phyloP scores from a whole-genome alignment of 1,140 invertebrate genomes.

The Daktulosphaira vitifoliae region DNA sequence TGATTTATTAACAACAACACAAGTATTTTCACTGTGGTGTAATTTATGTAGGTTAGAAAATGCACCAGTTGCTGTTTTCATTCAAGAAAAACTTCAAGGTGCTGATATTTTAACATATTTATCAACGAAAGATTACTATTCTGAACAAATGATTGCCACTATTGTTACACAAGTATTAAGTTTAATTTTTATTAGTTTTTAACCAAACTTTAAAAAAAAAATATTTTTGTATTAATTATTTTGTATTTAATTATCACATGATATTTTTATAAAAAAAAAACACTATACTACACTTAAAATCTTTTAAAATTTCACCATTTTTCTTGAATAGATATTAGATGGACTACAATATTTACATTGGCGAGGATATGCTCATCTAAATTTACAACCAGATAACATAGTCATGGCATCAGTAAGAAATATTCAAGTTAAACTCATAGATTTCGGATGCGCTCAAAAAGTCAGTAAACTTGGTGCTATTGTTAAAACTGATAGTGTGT shows the following conservation, averaged over 20 bases:
- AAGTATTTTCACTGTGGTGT: background rate
- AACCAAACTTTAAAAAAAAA: too few species aligned
- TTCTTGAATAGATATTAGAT: conserved; percentile 76
- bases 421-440: conserved; percentile 82
- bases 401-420: conserved; percentile 81
- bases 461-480: conserved; percentile 68
- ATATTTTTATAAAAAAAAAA: too few species aligned
- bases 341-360: conserved; percentile 87
- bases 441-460: conserved; percentile 75
- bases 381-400: conserved; percentile 94
- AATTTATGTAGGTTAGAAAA: conserved; percentile 37
- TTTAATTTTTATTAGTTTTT: too few species aligned
- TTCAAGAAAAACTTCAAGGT: conserved; percentile 81
- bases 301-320: too few species aligned
- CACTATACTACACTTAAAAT: too few species aligned
- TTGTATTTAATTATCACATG: too few species aligned
- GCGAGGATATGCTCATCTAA: conserved; percentile 81
- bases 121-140: conserved; percentile 75
- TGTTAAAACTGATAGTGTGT: conserved; percentile 56
- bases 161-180: conserved; percentile 63
- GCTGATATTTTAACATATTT: conserved; percentile 85
- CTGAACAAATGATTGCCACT: conserved; percentile 78
- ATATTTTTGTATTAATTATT: too few species aligned
- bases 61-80: conserved; percentile 57
- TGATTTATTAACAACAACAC: too few species aligned